These are phyloP conservation scores for Epicampocera succincta DNA, from an alignment of 2,888 invertebrate species.

Conservation along the genomic window DNA sequence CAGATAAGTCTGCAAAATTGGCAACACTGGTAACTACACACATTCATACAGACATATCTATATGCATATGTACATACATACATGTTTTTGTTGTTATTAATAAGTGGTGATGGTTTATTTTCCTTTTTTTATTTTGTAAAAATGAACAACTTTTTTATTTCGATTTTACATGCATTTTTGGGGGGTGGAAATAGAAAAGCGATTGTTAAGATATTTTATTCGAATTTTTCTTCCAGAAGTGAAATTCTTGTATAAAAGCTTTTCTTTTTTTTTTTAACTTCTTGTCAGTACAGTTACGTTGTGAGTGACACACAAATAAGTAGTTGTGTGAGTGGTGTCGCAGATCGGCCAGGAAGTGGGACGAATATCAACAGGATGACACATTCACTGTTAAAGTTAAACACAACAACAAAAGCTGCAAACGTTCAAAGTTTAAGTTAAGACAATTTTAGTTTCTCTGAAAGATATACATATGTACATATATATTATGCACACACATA, in stretches of 20 bases:
- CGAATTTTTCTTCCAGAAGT: not conserved
- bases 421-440: slow-evolving; percentile 13
- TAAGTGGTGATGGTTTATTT: slow-evolving; percentile 46
- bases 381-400: slow-evolving; percentile 12
- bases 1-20: too few species aligned
- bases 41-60: too few species aligned
- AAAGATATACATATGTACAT: not conserved
- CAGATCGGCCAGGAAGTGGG: not conserved
- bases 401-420: slow-evolving; percentile 22
- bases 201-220: slow-evolving; percentile 35
- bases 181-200: slow-evolving; percentile 54
- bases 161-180: slow-evolving; percentile 17
- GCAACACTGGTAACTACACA: too few species aligned
- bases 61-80: too few species aligned
- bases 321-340: not conserved
- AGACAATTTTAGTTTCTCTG: slow-evolving; percentile 4
- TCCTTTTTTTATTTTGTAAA: not conserved
- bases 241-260: slow-evolving; percentile 25
- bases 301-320: slow-evolving; percentile 36
- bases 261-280: slow-evolving; percentile 36
- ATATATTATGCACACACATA: too few species aligned
- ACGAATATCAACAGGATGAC: slow-evolving; percentile 49
- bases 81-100: slow-evolving; percentile 33
- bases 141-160: slow-evolving; percentile 25
- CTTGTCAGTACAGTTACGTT: slow-evolving; percentile 65